Base-by-base conservation (phyloP, 2,797 vertebrate species). In the Neosilurus hyrtlii region DNA sequence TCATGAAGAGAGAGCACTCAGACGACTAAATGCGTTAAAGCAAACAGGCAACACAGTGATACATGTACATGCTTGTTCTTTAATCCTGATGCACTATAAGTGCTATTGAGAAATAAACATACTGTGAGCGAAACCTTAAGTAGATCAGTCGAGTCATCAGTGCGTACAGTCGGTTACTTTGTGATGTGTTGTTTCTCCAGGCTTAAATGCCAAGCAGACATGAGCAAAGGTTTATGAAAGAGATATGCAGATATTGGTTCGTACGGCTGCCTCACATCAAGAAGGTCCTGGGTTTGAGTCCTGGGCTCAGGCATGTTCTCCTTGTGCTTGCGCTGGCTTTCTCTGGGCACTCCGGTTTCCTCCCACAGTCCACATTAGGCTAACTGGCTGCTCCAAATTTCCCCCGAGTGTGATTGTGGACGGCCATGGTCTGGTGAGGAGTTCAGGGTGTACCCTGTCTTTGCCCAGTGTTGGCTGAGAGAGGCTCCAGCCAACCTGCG, bases 181-280 rank as follows among this genome's bases (percentile, higher is more conserved):
- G 26, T 22, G 56, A 43, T 74, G 56, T 24, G 63, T 54, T 24
- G 10, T 70, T 22, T 71, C 63, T 74, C 1, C 7, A 22, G 49
- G 51, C 74, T 59, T 24, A 66, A 83, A 63, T 71, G 30, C 22
- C 59, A 79, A 43, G 26, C 43, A 2, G 61, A 65, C 9, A 43
- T 83, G 16, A n/a, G 18, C 12, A 35, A 68, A 61, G 30, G n/a
- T 59, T 84, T 59, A 68, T 76, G 22, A 51, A 30, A 67, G 24
- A 22, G 18, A 30, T 52, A 22, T 20, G 2, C 43, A 43, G 35
- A 10, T 43, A 62, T 43, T 43, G 43, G 57, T 16, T 12, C 2
- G 26, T 6, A 43, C 43, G 43, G 4, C 43, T 43, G 43, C 43
- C 8, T 43, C 43, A 43, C 43, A 43, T 4, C 43, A 8, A 3